Base-by-base conservation (phyloP, 2,888 invertebrate genomes). In the Perithous albicinctus region DNA sequence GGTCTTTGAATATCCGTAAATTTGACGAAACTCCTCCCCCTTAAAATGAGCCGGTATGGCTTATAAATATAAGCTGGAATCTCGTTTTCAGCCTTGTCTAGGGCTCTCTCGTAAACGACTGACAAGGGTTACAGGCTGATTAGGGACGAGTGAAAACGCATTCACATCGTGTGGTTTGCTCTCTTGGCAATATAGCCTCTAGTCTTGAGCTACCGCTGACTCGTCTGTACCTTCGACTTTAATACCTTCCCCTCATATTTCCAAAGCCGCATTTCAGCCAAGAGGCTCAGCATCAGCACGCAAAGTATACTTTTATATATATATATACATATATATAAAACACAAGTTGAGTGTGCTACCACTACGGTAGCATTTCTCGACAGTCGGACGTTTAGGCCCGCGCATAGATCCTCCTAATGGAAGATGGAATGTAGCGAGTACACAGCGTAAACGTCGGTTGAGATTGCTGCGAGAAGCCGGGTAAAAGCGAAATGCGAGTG, bases 391-490 rank as follows among this genome's bases (percentile, higher is more conserved):
- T 76, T 79, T 82, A 76, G 74, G 64, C 79, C 20, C 75, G 61
- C 61, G 63, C 74, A 78, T 78, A 63, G 63, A 81, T 82, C 84
- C 78, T 86, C 74, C 88, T 91, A 90, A 90, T 90, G 87, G 90
- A 89, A 80, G 86, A 80, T 86, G 89, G 90, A 91, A 90, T 88
- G 89, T 85, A 84, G 85, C 85, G 78, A 85, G 86, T 82, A 77
- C 78, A 82, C 46, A 81, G 84, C 86, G 88, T 89, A 90, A 91
- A 90, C 87, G 89, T 87, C 88, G 83, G 8, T 84, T 81, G 81
- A 88, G 87, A 88, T 86, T 84, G 82, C 84, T 84, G 82, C 84
- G 64, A 63, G 18, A 61, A 69, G 73, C 69, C 64, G 56, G 74
- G 78, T 72, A 78, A 69, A 82, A 63, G 83, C 76, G 32, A 69